phyloP scores from a whole-genome alignment of 2,113 vertebrate species.

The Odocoileus hemionus region DNA sequence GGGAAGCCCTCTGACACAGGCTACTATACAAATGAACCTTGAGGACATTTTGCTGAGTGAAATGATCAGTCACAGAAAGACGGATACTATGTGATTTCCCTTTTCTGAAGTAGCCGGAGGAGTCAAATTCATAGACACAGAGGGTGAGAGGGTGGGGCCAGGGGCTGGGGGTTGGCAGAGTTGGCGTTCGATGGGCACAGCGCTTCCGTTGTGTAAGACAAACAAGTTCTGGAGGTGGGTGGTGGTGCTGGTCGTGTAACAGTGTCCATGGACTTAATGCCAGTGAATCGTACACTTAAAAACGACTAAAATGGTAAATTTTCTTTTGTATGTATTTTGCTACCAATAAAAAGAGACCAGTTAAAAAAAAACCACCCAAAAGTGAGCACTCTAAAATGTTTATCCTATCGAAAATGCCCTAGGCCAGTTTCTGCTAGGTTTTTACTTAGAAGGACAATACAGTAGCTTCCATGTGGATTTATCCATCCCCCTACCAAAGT shows the following conservation, averaged over 20 bases:
- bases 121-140: accelerated
- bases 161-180: accelerated
- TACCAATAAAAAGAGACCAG: neutral
- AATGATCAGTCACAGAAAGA: neutral
- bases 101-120: accelerated
- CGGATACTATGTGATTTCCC: neutral
- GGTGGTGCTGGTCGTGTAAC: accelerated
- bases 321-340: neutral
- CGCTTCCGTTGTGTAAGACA: neutral
- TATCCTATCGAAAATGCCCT: neutral
- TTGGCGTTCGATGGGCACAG: accelerated
- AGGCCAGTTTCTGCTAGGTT: neutral
- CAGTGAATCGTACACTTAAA: accelerated
- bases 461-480: accelerated
- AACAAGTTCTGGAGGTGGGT: neutral
- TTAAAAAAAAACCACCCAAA: neutral
- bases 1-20: neutral
- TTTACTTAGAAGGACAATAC: accelerated
- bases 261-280: accelerated
- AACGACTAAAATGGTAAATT: neutral
- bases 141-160: accelerated
- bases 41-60: neutral
- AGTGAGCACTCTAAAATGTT: neutral
- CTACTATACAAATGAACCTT: accelerated
- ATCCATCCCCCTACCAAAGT: neutral